Evolutionary conservation across 2,113 vertebrate genomes (phyloP).

Genomic region (Neogale vison): DNA sequence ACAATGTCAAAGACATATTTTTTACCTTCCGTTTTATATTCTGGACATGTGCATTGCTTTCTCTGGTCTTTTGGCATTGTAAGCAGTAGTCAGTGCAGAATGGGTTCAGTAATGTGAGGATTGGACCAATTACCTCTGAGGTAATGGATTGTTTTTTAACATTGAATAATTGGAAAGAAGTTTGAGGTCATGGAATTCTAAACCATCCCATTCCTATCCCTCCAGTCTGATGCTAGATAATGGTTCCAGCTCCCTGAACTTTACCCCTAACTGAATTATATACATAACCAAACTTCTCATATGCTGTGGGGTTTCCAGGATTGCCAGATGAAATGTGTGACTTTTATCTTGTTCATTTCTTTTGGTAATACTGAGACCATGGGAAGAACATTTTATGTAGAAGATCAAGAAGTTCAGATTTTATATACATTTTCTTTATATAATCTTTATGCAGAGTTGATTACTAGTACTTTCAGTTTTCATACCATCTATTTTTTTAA

Average conservation of each 20-base stretch:
- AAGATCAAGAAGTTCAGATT: neutral
- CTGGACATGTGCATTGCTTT: neutral
- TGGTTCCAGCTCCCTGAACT: neutral
- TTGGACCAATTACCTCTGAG: neutral
- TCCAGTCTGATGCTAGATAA: neutral
- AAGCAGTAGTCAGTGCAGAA: neutral
- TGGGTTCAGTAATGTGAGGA: neutral
- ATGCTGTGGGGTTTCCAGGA: neutral
- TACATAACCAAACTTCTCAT: neutral
- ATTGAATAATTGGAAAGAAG: neutral
- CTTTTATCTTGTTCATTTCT: neutral
- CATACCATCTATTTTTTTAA: neutral
- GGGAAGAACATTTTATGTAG: neutral
- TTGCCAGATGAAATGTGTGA: neutral
- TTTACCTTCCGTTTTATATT: neutral
- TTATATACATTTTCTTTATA: neutral
- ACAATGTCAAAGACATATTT: neutral
- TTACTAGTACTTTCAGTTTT: neutral
- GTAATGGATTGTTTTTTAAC: neutral
- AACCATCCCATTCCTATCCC: neutral
- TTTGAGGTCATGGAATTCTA: neutral
- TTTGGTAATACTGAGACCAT: neutral
- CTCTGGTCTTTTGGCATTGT: neutral
- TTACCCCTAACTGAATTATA: neutral
- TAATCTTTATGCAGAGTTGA: neutral